phyloP scores from a whole-genome alignment of 37 sponge, comb jelly and placozoan species.

The Eunapius fragilis region DNA sequence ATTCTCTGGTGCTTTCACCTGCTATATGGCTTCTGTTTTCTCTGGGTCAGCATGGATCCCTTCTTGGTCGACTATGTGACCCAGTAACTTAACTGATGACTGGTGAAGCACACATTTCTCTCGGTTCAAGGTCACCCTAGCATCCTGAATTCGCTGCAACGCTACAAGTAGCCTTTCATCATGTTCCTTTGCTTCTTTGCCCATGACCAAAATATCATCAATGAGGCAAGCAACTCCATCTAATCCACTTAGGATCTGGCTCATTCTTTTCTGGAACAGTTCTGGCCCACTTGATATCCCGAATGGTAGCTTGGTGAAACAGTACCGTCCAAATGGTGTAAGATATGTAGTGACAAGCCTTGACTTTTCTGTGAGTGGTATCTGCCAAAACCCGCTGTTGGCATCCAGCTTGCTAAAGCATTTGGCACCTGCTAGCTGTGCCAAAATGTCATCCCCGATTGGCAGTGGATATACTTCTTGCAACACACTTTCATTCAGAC shows the following conservation, averaged over 20 bases:
- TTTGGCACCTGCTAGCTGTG: conserved; percentile 54
- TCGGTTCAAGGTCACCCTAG: conserved; percentile 53
- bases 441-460: conserved; percentile 55
- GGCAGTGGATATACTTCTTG: conserved; percentile 58
- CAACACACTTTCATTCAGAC: conserved; percentile 48
- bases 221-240: conserved; percentile 35
- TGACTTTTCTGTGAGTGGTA: conserved; percentile 25
- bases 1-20: conserved; percentile 23
- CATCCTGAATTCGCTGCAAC: conserved; percentile 3
- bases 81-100: conserved; percentile 20
- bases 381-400: conserved; percentile 58
- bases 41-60: conserved; percentile 42
- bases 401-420: conserved; percentile 57
- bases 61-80: conserved; percentile 39
- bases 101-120: conserved; percentile 25
- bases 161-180: conserved; percentile 12
- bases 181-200: conserved; percentile 26
- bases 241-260: conserved; percentile 24
- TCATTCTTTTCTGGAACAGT: conserved; percentile 23
- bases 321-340: neutral
- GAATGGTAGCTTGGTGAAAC: conserved; percentile 16
- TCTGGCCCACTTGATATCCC: conserved; percentile 20
- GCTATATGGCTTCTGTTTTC: conserved; percentile 37
- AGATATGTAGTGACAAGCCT: conserved; percentile 13
- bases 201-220: conserved; percentile 31